A percentile compares a stretch with the other conserved stretches of the same genome.
phyloP scores from a whole-genome alignment of 2,888 invertebrate species.

The Volucella zonaria region DNA sequence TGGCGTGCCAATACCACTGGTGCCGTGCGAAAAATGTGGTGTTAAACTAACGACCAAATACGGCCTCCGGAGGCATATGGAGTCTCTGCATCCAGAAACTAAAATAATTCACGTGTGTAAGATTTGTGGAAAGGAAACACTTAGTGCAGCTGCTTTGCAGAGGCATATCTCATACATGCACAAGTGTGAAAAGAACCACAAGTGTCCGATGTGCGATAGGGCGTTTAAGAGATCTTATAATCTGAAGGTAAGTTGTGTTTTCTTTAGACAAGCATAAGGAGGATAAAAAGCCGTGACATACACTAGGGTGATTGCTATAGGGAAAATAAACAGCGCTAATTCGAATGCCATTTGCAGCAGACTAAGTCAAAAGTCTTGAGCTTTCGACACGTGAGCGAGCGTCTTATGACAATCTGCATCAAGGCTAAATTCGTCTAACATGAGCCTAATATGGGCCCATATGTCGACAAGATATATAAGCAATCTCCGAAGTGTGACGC shows the following conservation, averaged over 20 bases:
- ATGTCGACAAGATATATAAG: too few relatives aligned
- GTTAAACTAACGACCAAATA: constrained; percentile 77
- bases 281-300: too few relatives aligned
- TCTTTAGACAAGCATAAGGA: too few relatives aligned
- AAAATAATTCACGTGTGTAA: constrained; percentile 77
- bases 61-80: constrained; percentile 79
- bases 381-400: too few relatives aligned
- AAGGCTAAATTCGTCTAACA: too few relatives aligned
- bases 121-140: constrained; percentile 78
- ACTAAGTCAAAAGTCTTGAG: too few relatives aligned
- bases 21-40: constrained; percentile 79
- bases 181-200: constrained; percentile 77
- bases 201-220: constrained; percentile 80
- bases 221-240: constrained; percentile 79
- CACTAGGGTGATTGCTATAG: too few relatives aligned
- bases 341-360: too few relatives aligned
- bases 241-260: constrained; percentile 76
- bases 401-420: too few relatives aligned
- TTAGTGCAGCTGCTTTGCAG: constrained; percentile 77
- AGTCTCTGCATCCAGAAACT: constrained; percentile 78
- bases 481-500: too few relatives aligned
- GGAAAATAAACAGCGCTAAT: too few relatives aligned
- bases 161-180: constrained; percentile 79
- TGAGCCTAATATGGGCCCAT: too few relatives aligned
- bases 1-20: constrained; percentile 75